Conservation (phyloP, 2,888 invertebrate species). For the Apantesis nais region DNA sequence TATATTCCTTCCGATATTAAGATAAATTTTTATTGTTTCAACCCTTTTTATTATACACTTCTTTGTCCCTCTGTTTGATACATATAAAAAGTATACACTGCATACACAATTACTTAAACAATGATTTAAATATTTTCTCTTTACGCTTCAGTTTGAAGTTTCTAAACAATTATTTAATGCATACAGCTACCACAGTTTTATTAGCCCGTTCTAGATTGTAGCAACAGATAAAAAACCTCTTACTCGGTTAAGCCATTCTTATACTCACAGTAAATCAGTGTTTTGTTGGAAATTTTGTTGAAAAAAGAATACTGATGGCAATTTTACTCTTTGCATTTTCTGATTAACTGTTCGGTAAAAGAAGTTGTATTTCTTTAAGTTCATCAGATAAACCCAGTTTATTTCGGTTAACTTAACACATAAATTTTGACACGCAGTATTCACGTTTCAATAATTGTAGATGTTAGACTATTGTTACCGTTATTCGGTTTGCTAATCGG, state of each 20-base stretch:
- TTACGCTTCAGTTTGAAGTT: slow-evolving; percentile 16
- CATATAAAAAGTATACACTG: slow-evolving; percentile 1
- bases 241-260: slow-evolving; percentile 6
- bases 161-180: slow-evolving; percentile 22
- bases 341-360: not conserved
- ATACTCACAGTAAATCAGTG: not conserved
- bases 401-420: not conserved
- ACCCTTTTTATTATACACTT: not conserved
- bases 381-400: not conserved
- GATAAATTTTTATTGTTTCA: not conserved
- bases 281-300: not conserved
- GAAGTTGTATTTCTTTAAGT: not conserved
- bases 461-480: not conserved
- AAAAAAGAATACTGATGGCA: not conserved
- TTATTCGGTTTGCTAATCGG: not conserved
- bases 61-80: not conserved
- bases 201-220: slow-evolving; percentile 20
- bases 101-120: slow-evolving; percentile 4
- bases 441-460: slow-evolving; percentile 5
- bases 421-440: slow-evolving; percentile 3
- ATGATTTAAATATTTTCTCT: slow-evolving; percentile 14
- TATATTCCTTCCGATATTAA: not conserved
- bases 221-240: slow-evolving; percentile 11
- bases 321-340: slow-evolving; percentile 6
- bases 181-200: slow-evolving; percentile 14